phyloP scores from a whole-genome alignment of 2,113 vertebrate species.

The Lichenostomus cassidix region DNA sequence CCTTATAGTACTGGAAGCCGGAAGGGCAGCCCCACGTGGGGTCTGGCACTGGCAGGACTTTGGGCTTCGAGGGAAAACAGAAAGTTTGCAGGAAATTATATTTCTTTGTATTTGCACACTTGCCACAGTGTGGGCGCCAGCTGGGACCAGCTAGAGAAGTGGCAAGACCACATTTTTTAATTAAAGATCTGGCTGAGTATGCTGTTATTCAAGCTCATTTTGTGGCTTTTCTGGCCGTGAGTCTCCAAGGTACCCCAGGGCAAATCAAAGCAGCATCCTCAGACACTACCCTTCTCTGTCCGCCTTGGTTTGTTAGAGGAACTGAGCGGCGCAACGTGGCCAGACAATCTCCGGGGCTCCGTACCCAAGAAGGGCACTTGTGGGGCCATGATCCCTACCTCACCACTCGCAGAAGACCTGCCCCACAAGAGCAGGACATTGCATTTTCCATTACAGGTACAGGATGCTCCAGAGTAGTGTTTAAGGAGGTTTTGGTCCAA shows the following conservation, averaged over 20 bases:
- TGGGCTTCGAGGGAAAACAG: neutral
- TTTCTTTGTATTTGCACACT: neutral
- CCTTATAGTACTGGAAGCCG: neutral
- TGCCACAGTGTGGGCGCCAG: neutral
- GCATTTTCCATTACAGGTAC: neutral
- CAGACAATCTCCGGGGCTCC: neutral
- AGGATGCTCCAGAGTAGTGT: neutral
- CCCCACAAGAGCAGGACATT: neutral
- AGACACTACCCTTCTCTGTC: neutral
- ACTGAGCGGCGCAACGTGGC: neutral
- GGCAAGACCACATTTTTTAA: neutral
- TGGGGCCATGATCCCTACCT: neutral
- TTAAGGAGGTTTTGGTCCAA: neutral
- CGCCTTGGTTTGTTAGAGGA: neutral
- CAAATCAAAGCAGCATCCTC: neutral
- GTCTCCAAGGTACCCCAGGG: neutral
- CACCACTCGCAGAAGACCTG: neutral
- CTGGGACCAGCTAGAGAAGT: neutral
- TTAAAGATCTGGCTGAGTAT: neutral
- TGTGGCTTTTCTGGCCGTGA: neutral
- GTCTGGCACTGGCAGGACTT: neutral
- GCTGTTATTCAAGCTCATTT: neutral
- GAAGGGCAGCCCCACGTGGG: rapidly evolving
- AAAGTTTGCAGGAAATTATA: neutral
- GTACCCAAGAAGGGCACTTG: neutral